A percentile compares a stretch with the other conserved stretches of the same genome.
phyloP scores from a whole-genome alignment of 2,797 vertebrate genomes.

The Muscicapa striata region DNA sequence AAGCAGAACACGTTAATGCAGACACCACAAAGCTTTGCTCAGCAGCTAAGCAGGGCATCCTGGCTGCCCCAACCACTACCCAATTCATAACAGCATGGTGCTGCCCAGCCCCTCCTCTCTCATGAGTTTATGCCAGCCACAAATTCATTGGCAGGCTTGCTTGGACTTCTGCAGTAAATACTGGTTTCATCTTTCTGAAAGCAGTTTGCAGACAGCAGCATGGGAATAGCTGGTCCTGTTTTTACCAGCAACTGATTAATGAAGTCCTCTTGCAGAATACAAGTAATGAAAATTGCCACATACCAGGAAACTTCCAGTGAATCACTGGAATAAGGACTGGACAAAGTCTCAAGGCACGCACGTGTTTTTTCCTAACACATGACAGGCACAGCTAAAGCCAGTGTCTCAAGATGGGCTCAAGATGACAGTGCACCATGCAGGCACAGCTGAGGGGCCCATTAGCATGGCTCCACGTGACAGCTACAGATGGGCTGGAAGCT shows the following conservation, averaged over 20 bases:
- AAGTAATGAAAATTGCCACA: background rate
- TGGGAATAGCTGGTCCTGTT: background rate
- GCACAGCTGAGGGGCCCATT: background rate
- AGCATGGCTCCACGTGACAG: background rate
- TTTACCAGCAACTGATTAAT: background rate
- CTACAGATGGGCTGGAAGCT: no score
- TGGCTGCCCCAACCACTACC: background rate
- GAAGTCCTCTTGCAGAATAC: background rate
- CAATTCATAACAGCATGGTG: fast-evolving
- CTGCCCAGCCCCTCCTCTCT: background rate
- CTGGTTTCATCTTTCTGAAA: background rate
- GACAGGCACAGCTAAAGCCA: background rate
- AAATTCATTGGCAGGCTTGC: background rate
- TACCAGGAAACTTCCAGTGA: background rate
- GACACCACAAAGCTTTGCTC: background rate
- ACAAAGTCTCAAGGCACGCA: background rate
- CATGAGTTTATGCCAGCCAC: background rate
- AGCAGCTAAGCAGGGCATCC: background rate
- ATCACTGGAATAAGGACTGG: background rate
- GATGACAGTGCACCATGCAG: fast-evolving
- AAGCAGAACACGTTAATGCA: background rate
- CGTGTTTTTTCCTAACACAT: fast-evolving
- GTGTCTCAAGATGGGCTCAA: background rate
- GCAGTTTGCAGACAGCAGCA: background rate
- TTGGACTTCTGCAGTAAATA: background rate